Evolutionary conservation across 1,140 invertebrate genomes (phyloP).

Genomic region (Apis laboriosa): DNA sequence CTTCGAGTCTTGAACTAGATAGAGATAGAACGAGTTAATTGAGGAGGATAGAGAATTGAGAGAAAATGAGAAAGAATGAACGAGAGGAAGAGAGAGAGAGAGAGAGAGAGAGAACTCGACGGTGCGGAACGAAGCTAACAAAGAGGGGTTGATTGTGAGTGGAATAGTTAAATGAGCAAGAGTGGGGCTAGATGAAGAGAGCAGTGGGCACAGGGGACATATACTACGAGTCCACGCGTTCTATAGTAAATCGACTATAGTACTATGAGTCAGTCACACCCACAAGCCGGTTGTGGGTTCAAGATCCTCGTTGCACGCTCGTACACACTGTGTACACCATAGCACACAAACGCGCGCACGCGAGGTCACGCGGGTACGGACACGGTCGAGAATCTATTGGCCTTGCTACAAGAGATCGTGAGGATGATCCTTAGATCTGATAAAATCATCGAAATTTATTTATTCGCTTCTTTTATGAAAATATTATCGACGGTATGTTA

Average conservation of each 20-base stretch:
- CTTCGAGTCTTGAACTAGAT: neutral
- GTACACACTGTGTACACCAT: constrained; percentile 16
- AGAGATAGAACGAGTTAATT: neutral
- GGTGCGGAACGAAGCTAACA: neutral
- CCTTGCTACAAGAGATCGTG: constrained; percentile 61
- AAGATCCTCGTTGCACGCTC: constrained; percentile 73
- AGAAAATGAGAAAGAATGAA: neutral
- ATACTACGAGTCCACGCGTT: constrained; percentile 72
- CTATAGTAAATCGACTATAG: constrained; percentile 80
- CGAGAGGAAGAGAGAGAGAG: neutral
- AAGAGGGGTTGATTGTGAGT: neutral
- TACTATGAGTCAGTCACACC: constrained; percentile 81
- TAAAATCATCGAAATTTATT: constrained; percentile 1
- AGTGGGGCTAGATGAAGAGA: neutral
- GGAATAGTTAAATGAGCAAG: constrained; percentile 31
- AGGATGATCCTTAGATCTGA: constrained; percentile 13
- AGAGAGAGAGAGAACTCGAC: neutral
- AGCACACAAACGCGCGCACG: constrained; percentile 22
- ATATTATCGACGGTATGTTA: neutral
- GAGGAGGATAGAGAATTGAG: neutral
- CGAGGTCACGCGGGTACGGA: constrained; percentile 69
- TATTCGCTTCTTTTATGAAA: neutral
- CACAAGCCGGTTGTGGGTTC: constrained; percentile 78
- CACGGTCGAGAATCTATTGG: constrained; percentile 67
- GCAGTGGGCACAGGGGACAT: neutral